A percentile compares a stretch with the other conserved stretches of the same genome.
These are phyloP conservation scores for Lithosia quadra DNA, from an alignment of 2,888 invertebrate species.

Conservation along the genomic window DNA sequence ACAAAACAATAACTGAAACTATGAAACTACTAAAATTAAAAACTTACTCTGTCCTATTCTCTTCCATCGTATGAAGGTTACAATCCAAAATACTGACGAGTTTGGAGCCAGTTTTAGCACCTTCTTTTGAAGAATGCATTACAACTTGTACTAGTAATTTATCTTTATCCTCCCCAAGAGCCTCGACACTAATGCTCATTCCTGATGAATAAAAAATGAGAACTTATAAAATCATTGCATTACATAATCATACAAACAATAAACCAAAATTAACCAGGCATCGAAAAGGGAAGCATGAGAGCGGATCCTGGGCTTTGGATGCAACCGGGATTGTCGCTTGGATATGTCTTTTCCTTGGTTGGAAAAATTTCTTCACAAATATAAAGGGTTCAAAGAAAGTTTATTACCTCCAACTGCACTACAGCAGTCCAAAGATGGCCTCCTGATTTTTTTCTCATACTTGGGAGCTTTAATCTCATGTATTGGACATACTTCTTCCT, in stretches of 20 bases:
- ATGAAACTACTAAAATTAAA: neutral
- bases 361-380: neutral
- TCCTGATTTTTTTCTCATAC: slow-evolving; percentile 67
- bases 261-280: no score
- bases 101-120: slow-evolving; percentile 86
- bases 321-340: no score
- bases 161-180: slow-evolving; percentile 76
- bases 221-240: neutral
- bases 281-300: no score
- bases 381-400: neutral
- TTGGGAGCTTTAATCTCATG: slow-evolving; percentile 64
- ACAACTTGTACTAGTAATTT: slow-evolving; percentile 88
- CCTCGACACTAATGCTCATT: slow-evolving; percentile 78
- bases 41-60: slow-evolving; percentile 87
- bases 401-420: slow-evolving; percentile 77
- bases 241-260: neutral
- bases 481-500: slow-evolving; percentile 54
- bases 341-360: neutral
- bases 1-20: neutral
- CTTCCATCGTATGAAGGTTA: slow-evolving; percentile 89
- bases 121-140: slow-evolving; percentile 86
- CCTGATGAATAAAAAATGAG: slow-evolving; percentile 48
- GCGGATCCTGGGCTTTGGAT: no score
- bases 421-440: slow-evolving; percentile 79
- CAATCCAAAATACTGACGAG: slow-evolving; percentile 87